A percentile compares a stretch with the other conserved stretches of the same genome.
phyloP scores from a whole-genome alignment of 2,113 vertebrate genomes.

The Echinops telfairi region DNA sequence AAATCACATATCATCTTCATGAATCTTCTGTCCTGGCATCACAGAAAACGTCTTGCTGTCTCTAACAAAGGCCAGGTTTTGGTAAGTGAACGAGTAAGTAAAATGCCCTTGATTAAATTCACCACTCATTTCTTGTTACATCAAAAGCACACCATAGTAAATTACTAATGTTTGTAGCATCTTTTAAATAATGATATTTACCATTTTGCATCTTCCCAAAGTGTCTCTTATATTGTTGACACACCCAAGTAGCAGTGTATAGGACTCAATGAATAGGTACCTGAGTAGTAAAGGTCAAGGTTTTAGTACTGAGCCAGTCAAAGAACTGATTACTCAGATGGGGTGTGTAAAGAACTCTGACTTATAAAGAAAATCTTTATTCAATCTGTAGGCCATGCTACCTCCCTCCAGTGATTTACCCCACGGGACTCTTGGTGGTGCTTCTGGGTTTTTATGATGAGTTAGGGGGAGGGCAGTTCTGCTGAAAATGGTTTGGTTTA shows the following conservation, averaged over 20 bases:
- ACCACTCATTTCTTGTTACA: conserved; percentile 19
- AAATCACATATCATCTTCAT: conserved; percentile 42
- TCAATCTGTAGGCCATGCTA: background rate
- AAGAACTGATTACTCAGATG: background rate
- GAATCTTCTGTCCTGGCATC: conserved; percentile 38
- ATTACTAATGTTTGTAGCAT: background rate
- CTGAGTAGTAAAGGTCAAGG: background rate
- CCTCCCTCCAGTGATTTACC: background rate
- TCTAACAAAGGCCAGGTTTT: background rate
- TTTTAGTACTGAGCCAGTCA: background rate
- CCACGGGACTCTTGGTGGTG: background rate
- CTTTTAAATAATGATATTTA: background rate
- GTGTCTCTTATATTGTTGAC: background rate
- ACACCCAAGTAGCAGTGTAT: background rate
- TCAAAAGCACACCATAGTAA: background rate
- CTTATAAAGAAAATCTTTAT: background rate
- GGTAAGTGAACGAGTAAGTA: conserved; percentile 52
- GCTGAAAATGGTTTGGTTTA: background rate
- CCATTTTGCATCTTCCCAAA: background rate
- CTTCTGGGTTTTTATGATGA: background rate
- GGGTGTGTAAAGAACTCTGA: background rate
- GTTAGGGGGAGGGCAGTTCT: background rate
- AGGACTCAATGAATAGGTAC: background rate
- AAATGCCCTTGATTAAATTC: conserved; percentile 55
- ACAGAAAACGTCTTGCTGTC: conserved; percentile 40